Percentiles rank a stretch among this genome's conserved stretches.
Evolutionary conservation across 2,113 vertebrate genomes (phyloP).

Genomic region (Cichladusa arquata): DNA sequence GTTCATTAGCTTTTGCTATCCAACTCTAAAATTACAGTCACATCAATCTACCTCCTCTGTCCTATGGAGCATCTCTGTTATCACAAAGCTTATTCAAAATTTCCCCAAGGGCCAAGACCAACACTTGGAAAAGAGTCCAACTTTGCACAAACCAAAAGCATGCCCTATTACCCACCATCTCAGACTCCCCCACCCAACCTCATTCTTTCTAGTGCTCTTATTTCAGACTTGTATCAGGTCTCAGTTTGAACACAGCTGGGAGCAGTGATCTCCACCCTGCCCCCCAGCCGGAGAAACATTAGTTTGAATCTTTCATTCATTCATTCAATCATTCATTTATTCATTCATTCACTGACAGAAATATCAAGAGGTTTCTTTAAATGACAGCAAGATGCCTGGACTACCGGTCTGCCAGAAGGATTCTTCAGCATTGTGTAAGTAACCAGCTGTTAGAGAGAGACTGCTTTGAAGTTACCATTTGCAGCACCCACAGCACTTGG

Average conservation of each 20-base stretch:
- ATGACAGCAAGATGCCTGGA: not conserved
- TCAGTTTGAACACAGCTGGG: not conserved
- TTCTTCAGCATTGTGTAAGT: not conserved
- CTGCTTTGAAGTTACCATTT: conserved; percentile 47
- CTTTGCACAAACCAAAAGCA: conserved; percentile 71
- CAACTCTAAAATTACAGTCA: conserved; percentile 21
- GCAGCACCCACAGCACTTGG: conserved; percentile 3
- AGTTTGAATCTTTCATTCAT: conserved; percentile 6
- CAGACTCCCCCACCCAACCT: conserved; percentile 11
- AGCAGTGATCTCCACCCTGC: conserved; percentile 53
- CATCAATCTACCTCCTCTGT: conserved; percentile 1
- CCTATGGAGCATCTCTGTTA: not conserved
- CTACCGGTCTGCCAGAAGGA: not conserved
- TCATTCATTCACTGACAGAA: conserved; percentile 17
- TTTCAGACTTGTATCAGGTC: conserved; percentile 23
- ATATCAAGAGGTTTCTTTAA: conserved; percentile 30
- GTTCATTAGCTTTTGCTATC: conserved; percentile 8
- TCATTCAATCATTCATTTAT: not conserved
- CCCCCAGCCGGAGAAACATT: not conserved
- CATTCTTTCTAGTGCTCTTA: conserved; percentile 27
- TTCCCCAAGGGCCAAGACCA: conserved; percentile 73
- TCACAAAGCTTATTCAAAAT: conserved; percentile 58
- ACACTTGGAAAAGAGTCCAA: conserved; percentile 57
- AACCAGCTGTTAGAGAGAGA: not conserved
- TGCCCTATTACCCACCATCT: conserved; percentile 28